Conservation (phyloP, 2,888 invertebrate species). For the Scrobipalpa atriplicella region DNA sequence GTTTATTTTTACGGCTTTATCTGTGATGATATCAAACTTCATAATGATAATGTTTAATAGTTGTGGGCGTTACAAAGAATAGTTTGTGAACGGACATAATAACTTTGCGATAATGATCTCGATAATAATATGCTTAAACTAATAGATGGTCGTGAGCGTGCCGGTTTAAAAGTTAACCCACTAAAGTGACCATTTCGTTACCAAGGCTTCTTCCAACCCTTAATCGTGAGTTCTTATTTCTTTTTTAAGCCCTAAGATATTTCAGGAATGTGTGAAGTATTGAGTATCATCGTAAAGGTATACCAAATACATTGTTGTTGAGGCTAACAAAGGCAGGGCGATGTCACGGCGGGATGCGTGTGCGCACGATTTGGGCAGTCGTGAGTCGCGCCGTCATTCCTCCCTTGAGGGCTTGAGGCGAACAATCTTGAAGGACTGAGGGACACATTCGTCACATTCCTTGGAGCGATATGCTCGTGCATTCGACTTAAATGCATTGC, state of each 20-base stretch:
- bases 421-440: constrained; percentile 43
- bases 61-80: constrained; percentile 65
- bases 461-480: constrained; percentile 73
- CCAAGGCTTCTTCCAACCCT: background rate
- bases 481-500: constrained; percentile 48
- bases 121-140: constrained; percentile 57
- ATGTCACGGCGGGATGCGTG: constrained; percentile 53
- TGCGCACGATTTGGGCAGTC: constrained; percentile 67
- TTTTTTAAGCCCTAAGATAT: constrained; percentile 22
- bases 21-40: constrained; percentile 40
- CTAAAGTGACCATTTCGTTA: background rate
- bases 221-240: constrained; percentile 25
- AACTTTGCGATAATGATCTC: constrained; percentile 70
- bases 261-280: constrained; percentile 22
- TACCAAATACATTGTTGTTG: constrained; percentile 35
- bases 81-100: constrained; percentile 66
- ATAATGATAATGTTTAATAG: constrained; percentile 47
- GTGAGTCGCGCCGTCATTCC: constrained; percentile 40
- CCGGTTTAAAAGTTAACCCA: constrained; percentile 3
- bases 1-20: constrained; percentile 14
- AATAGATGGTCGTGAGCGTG: constrained; percentile 41
- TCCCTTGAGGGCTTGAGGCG: constrained; percentile 49
- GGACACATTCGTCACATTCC: constrained; percentile 56
- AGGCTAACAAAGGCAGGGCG: constrained; percentile 23
- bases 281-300: constrained; percentile 27